Percentiles rank a stretch among this genome's conserved stretches.
These are phyloP conservation scores for Rhyzopertha dominica DNA, from an alignment of 1,140 invertebrate species.

Conservation along the genomic window DNA sequence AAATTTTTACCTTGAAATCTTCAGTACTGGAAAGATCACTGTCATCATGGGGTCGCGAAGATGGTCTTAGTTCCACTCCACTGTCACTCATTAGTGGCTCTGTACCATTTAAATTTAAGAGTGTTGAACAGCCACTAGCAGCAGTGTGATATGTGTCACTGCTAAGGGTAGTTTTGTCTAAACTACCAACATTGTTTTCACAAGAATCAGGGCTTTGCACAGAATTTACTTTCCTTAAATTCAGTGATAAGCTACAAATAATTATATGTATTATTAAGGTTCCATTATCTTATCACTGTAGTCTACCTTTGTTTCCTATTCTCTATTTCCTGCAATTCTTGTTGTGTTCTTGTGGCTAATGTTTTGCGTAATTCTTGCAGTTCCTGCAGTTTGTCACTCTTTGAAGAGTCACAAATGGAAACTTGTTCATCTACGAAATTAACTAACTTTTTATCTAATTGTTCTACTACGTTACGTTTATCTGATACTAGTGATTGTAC, in stretches of 20 bases:
- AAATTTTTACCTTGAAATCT: conserved; percentile 31
- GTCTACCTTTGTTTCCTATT: conserved; percentile 47
- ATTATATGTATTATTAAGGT: conserved; percentile 3
- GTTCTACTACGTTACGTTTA: conserved; percentile 56
- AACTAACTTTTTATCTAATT: conserved; percentile 58
- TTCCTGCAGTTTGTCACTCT: conserved; percentile 21
- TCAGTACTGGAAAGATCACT: conserved; percentile 40
- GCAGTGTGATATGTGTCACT: conserved; percentile 74
- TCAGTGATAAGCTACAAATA: conserved; percentile 43
- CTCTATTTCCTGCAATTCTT: conserved; percentile 47
- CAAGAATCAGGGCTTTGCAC: conserved; percentile 31
- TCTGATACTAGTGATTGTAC: conserved; percentile 57
- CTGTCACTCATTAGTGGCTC: conserved; percentile 48
- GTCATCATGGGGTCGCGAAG: conserved; percentile 31
- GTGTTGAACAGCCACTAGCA: conserved; percentile 47
- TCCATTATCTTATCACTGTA: background rate
- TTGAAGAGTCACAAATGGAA: too few relatives aligned
- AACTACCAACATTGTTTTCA: conserved; percentile 26
- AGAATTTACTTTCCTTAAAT: conserved; percentile 41
- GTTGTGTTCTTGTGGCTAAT: conserved; percentile 48
- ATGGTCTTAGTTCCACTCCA: conserved; percentile 45
- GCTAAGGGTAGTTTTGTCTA: conserved; percentile 45
- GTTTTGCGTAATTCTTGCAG: conserved; percentile 46
- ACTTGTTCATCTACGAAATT: conserved; percentile 49
- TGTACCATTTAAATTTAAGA: conserved; percentile 15